These are phyloP conservation scores for Vireo griseus DNA, from an alignment of 2,797 vertebrate genomes.

Conservation along the genomic window DNA sequence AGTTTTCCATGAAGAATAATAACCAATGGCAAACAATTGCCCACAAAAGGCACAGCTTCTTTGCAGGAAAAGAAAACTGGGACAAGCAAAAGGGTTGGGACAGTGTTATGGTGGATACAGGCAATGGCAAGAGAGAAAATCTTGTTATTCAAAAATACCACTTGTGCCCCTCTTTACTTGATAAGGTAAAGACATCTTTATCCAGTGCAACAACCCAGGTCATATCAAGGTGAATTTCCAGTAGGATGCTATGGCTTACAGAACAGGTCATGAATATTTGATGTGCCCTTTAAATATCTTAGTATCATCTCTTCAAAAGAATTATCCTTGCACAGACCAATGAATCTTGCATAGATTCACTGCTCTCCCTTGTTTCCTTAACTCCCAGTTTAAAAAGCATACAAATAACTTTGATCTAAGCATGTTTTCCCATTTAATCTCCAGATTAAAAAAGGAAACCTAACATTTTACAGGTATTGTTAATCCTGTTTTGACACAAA, in stretches of 20 bases:
- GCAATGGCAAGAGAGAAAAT: not conserved
- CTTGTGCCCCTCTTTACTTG: not conserved
- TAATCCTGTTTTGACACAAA: not conserved
- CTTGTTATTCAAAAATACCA: not conserved
- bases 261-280: conserved; percentile 53
- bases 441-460: not conserved
- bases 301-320: conserved; percentile 14
- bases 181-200: not conserved
- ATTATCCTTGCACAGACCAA: conserved; percentile 18
- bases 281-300: conserved; percentile 55
- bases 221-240: conserved; percentile 37
- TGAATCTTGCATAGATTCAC: not conserved
- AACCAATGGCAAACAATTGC: not conserved
- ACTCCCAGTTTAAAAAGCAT: not conserved
- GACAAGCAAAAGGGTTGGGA: not conserved
- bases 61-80: not conserved
- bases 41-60: not conserved
- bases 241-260: not conserved
- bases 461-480: not conserved
- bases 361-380: not conserved
- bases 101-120: not conserved
- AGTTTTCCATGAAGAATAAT: not conserved
- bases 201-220: not conserved
- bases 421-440: not conserved
- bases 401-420: not conserved